Evolutionary conservation across 2,888 invertebrate genomes (phyloP).

Genomic region (Andrena camellia): DNA sequence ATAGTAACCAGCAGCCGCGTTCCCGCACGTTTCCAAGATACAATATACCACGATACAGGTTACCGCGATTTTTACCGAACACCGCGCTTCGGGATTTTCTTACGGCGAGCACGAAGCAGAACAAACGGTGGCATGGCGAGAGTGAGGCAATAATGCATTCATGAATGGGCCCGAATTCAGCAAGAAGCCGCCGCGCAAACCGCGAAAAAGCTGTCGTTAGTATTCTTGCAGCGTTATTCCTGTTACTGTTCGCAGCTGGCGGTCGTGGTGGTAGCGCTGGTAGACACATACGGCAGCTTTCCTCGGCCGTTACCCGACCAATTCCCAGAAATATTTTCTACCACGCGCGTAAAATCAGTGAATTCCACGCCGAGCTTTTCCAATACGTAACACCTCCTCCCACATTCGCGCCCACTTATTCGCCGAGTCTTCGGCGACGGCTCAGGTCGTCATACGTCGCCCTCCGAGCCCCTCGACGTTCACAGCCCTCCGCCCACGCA

Average conservation of each 20-base stretch:
- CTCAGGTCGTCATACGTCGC: conserved; percentile 25
- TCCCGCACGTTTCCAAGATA: background rate
- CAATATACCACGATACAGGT: conserved; percentile 7
- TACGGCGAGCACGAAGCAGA: conserved; percentile 12
- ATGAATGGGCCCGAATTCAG: conserved; percentile 75
- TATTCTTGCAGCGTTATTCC: conserved; percentile 67
- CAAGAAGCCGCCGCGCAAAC: conserved; percentile 72
- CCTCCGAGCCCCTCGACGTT: conserved; percentile 5
- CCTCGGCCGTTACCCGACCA: conserved; percentile 56
- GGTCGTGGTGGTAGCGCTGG: conserved; percentile 1
- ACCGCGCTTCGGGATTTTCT: conserved; percentile 12
- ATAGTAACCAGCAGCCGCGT: background rate
- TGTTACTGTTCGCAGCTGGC: background rate
- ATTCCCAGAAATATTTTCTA: conserved; percentile 72
- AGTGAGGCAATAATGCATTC: conserved; percentile 79
- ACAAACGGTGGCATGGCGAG: conserved; percentile 60
- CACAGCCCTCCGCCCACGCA: conserved; percentile 28
- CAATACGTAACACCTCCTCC: conserved; percentile 69
- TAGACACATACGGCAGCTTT: conserved; percentile 36
- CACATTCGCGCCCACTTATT: conserved; percentile 21
- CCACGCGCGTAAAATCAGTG: conserved; percentile 73
- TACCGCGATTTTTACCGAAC: conserved; percentile 4
- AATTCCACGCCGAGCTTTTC: conserved; percentile 72
- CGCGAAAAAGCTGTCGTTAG: conserved; percentile 69
- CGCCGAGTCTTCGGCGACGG: conserved; percentile 1